phyloP scores from a whole-genome alignment of 1,140 invertebrate species.

The Metopolophium dirhodum region DNA sequence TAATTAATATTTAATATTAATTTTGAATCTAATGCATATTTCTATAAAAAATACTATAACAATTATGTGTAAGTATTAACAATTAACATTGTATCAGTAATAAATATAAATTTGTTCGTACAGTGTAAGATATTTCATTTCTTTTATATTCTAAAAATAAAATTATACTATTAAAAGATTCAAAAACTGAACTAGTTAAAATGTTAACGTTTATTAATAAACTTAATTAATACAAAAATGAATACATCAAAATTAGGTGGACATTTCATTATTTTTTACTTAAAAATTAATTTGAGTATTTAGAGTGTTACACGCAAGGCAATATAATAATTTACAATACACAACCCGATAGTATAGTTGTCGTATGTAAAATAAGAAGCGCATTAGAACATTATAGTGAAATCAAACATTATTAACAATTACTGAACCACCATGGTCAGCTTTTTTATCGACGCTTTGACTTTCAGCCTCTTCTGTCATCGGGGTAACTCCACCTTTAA shows the following conservation, averaged over 20 bases:
- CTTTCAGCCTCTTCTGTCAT: slow-evolving; percentile 38
- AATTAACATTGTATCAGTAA: not conserved
- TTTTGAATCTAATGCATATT: not conserved
- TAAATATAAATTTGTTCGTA: not conserved
- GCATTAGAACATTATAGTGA: not conserved
- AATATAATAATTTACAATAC: slow-evolving; percentile 32
- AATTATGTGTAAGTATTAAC: not conserved
- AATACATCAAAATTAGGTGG: not conserved
- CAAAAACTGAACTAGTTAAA: not conserved
- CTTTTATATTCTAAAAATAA: not conserved
- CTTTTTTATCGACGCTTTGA: slow-evolving; percentile 30
- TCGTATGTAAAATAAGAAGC: not conserved
- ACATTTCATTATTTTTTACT: slow-evolving; percentile 22
- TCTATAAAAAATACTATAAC: not conserved
- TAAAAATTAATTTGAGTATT: slow-evolving; percentile 28
- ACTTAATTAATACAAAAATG: slow-evolving; percentile 34
- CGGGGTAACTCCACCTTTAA: slow-evolving; percentile 66
- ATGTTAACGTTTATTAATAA: slow-evolving; percentile 50
- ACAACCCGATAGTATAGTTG: not conserved
- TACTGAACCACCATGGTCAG: slow-evolving; percentile 43
- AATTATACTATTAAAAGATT: not conserved
- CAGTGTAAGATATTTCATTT: not conserved
- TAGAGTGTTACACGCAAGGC: not conserved
- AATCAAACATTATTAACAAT: slow-evolving; percentile 51
- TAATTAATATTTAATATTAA: too few relatives aligned